Evolutionary conservation across 2,888 invertebrate species (phyloP).

Genomic region (Oegoconia quadripuncta): DNA sequence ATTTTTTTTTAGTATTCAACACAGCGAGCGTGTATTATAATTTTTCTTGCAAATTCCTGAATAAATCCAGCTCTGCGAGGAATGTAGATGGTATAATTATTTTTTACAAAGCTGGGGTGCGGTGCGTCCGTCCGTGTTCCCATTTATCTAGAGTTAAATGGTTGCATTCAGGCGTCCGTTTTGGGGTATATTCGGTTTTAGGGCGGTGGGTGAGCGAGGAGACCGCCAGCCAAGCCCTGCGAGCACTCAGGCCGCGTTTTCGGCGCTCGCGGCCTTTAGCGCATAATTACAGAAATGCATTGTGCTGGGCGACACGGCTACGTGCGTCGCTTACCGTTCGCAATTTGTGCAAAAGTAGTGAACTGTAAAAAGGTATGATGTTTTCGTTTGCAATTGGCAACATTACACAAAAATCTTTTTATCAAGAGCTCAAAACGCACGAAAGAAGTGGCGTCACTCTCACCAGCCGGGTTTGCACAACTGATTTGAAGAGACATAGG

Average conservation of each 20-base stretch:
- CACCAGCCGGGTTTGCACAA: too few species aligned
- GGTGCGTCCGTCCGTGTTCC: constrained; percentile 39
- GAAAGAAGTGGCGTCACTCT: too few species aligned
- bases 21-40: background rate
- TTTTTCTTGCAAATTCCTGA: constrained; percentile 13
- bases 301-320: constrained; percentile 45
- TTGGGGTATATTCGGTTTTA: constrained; percentile 37
- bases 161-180: constrained; percentile 46
- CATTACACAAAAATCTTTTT: constrained; percentile 1
- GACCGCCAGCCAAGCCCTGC: constrained; percentile 12
- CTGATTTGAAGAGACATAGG: too few species aligned
- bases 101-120: constrained; percentile 46
- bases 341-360: constrained; percentile 55
- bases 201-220: constrained; percentile 16
- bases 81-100: constrained; percentile 50
- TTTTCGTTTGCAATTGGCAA: constrained; percentile 33
- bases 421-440: too few species aligned
- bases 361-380: constrained; percentile 45
- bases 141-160: constrained; percentile 54
- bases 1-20: too few species aligned
- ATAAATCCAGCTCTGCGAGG: constrained; percentile 48
- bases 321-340: constrained; percentile 51
- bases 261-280: constrained; percentile 48
- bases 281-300: constrained; percentile 71
- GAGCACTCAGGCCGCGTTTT: constrained; percentile 32